Evolutionary conservation across 1,140 invertebrate genomes (phyloP), one percentile per base, ranked within the genome.

Genomic region (Nymphalis io): DNA sequence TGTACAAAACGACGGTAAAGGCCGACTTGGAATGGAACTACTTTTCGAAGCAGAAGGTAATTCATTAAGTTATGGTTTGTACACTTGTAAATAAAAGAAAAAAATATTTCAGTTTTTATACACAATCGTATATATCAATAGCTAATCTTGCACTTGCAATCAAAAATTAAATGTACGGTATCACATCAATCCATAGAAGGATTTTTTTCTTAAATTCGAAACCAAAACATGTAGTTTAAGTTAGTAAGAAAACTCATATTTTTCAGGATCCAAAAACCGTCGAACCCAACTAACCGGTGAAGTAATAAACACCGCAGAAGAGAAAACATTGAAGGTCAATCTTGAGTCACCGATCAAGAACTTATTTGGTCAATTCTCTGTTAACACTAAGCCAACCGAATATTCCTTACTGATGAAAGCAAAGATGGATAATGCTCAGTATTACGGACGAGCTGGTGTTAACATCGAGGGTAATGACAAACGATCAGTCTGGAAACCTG

Each of bases 1-100:
- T 23, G 46, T 84, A 38, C 81, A 84, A 1, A 68, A 63, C 16
- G 82, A 87, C n/a, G 57, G 74, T 11, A 4, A 2, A 6, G 79
- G 82, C 74, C 59, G 85, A 86, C 48, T 84, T 74, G 76, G 85
- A 79, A 76, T 93, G 40, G 95, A 96, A 79, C 73, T 96, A 1
- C 81, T 94, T 0, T 90, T 96, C 38, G 95, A 96, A 72, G 95
- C 95, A 33, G 81, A 92, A 91, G 92, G 91, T 91, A 78, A 20
- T 13, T 18, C 39, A 21, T 39, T 23, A 58, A 16, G 18, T 48
- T n/a, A 16, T n/a, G 3, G 4, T 10, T 18, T 33, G 5, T 5
- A 27, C 10, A 33, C 27, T 33, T 33, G 4, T 33, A 27, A 33
- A 33, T 33, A 33, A 8, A 33, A 8, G 10, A 33, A 33, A 33